A percentile compares a stretch with the other conserved stretches of the same genome.
Conservation (phyloP, 2,797 vertebrate species). For the Garrulus glandarius region DNA sequence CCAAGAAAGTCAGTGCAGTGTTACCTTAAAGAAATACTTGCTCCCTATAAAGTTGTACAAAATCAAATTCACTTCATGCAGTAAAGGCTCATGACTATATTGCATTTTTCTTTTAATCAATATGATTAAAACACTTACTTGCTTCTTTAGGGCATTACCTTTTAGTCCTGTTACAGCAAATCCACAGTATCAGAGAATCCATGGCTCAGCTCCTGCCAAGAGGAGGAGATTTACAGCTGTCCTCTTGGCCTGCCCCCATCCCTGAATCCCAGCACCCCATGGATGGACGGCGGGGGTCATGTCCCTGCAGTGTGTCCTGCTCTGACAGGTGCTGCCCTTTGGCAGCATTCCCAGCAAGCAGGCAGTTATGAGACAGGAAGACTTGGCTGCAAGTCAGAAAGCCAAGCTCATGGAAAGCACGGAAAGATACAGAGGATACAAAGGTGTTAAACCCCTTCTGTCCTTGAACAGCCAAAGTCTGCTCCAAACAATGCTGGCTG, state of each 20-base stretch:
- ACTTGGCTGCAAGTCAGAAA: slow-evolving; percentile 14
- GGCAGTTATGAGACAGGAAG: neutral
- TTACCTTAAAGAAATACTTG: neutral
- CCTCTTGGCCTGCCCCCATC: neutral
- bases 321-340: neutral
- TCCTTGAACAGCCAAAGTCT: neutral
- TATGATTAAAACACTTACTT: neutral
- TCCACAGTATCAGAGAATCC: neutral
- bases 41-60: neutral
- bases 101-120: neutral
- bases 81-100: neutral
- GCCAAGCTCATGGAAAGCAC: neutral
- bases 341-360: slow-evolving; percentile 1
- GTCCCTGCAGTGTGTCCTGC: neutral
- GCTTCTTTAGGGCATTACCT: neutral
- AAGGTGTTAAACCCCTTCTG: neutral
- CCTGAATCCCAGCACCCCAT: neutral
- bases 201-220: neutral
- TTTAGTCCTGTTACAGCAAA: neutral
- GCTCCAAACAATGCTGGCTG: neutral
- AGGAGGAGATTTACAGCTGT: neutral
- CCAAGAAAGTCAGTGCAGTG: neutral
- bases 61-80: neutral
- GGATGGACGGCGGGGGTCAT: neutral
- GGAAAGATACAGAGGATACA: neutral